Evolutionary conservation across 2,113 vertebrate genomes (phyloP).

Genomic region (Falco punctatus): DNA sequence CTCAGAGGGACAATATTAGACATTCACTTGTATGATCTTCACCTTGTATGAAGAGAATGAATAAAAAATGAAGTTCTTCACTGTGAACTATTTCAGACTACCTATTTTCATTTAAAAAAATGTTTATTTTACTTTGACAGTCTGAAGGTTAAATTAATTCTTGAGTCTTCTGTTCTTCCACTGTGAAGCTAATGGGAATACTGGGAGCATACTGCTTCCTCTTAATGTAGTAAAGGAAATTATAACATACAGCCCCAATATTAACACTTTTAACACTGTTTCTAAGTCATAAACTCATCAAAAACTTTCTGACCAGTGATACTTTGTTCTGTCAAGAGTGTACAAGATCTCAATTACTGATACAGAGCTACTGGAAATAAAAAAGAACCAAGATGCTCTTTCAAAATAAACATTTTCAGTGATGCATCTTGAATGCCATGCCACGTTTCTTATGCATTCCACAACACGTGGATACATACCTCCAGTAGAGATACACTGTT

Average conservation of each 20-base stretch:
- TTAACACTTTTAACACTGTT: not conserved
- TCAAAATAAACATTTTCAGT: not conserved
- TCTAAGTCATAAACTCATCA: not conserved
- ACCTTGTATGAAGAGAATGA: constrained; percentile 79
- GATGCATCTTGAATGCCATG: not conserved
- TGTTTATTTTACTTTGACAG: constrained; percentile 80
- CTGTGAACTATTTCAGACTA: constrained; percentile 73
- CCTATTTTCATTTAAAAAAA: constrained; percentile 78
- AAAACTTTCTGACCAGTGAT: not conserved
- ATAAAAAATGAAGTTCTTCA: constrained; percentile 81
- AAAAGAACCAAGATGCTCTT: not conserved
- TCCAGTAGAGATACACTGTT: not conserved
- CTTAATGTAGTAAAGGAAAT: not conserved
- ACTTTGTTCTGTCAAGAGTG: not conserved
- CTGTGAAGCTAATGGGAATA: not conserved
- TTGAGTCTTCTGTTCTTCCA: constrained; percentile 51
- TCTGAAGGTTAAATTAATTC: constrained; percentile 79
- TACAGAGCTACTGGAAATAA: not conserved
- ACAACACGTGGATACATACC: not conserved
- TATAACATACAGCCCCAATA: not conserved
- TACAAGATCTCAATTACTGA: not conserved
- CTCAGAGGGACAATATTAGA: constrained; percentile 72
- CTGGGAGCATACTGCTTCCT: not conserved
- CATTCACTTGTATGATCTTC: constrained; percentile 74
- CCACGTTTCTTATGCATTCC: not conserved